Conservation (phyloP, 2,888 invertebrate genomes). For the Sminthurinus aureus region DNA sequence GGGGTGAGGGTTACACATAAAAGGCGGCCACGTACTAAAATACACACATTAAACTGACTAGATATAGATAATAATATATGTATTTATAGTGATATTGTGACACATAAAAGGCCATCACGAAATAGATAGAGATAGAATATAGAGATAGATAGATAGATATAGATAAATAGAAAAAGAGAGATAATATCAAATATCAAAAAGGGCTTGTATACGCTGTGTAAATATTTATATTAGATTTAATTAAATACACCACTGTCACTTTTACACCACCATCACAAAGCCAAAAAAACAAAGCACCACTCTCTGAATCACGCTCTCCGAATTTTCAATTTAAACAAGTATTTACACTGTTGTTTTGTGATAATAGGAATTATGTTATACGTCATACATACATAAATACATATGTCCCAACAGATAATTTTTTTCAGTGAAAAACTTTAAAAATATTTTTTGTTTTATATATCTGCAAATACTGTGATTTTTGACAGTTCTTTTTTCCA, state of each 20-base stretch:
- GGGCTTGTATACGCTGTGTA: constrained; percentile 1
- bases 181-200: constrained; percentile 14
- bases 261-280: constrained; percentile 32
- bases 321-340: no score
- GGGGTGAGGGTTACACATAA: constrained; percentile 42
- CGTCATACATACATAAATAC: no score
- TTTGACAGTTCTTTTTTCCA: no score
- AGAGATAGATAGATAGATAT: constrained; percentile 14
- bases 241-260: constrained; percentile 30
- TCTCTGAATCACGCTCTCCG: not conserved
- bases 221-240: not conserved
- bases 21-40: constrained; percentile 46
- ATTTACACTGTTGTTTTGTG: no score
- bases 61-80: not conserved
- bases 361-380: no score
- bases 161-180: not conserved
- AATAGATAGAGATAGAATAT: not conserved
- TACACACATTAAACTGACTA: constrained; percentile 40
- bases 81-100: constrained; percentile 36
- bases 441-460: no score
- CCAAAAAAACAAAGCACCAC: constrained; percentile 27
- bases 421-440: no score
- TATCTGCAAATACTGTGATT: no score
- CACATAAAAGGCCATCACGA: constrained; percentile 40
- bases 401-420: no score